Evolutionary conservation across 2,113 vertebrate genomes (phyloP), one percentile per base, ranked within the genome.

Genomic region (Stictonetta naevosa): DNA sequence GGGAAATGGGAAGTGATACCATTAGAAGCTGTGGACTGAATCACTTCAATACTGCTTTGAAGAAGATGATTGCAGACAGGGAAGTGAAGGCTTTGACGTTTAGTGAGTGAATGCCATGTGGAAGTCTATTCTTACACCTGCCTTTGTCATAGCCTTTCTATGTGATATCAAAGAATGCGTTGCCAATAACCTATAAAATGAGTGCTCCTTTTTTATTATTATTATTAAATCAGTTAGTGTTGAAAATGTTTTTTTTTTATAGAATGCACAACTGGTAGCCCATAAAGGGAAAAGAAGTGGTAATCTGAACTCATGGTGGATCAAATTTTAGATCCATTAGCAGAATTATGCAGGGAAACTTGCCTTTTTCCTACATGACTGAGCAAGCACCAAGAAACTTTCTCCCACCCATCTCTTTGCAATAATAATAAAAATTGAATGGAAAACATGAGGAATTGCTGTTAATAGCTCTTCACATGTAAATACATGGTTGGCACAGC

Each of bases 401-500:
- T 91, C 79, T 66, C 46, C 40, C 83, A 62, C 80, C 68, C 48
- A 81, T 95, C 48, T 80, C 69, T 76, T 83, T 63, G 76, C 91
- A 86, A 83, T 62, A 96, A 93, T 86, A 90, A 92, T 60, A 67
- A 92, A 90, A 56, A 19, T 22, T 95, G 92, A 96, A 95, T 96
- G 93, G 96, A 97, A 98, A 98, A 97, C 86, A 90, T 88, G 73
- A 97, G 90, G 95, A 96, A 96, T 92, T 96, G 83, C 88, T 95
- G 58, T 93, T 97, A 97, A 95, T 98, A 97, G 89, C 91, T 88
- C 93, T 93, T 95, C 95, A 76, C 77, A 67, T 95, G 82, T 92
- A 94, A 97, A 52, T 93, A 94, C 7, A 17, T 92, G 94, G 82
- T 92, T 98, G 95, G 94, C 88, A 97, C 92, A 97, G 90, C 73